Percentiles rank a stretch among this genome's conserved stretches.
phyloP scores from a whole-genome alignment of 2,888 invertebrate species.

The Brachypalpus laphriformis region DNA sequence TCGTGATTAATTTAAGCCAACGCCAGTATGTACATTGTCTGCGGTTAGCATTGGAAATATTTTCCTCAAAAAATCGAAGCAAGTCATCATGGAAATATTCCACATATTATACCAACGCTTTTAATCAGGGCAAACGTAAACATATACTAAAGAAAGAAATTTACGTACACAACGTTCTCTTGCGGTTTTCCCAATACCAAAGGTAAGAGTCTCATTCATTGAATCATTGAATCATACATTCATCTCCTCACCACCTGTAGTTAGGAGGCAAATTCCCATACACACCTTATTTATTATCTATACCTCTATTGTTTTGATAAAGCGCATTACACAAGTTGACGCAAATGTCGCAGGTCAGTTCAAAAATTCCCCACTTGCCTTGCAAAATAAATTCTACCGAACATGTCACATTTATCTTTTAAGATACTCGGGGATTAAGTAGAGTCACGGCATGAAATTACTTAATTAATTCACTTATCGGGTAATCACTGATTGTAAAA shows the following conservation, averaged over 20 bases:
- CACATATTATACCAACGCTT: background rate
- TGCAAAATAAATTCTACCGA: background rate
- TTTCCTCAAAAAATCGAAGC: background rate
- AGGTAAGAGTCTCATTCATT: background rate
- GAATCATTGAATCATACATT: conserved; percentile 25
- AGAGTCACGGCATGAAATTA: background rate
- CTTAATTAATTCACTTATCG: background rate
- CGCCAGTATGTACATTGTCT: conserved; percentile 1
- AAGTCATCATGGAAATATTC: conserved; percentile 19
- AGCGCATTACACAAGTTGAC: background rate
- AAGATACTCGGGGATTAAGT: background rate
- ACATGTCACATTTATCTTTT: background rate
- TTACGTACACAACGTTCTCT: background rate
- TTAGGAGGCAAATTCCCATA: conserved; percentile 7
- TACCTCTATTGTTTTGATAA: background rate
- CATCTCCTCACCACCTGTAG: background rate
- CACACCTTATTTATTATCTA: background rate
- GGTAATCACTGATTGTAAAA: background rate
- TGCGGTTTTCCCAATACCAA: conserved; percentile 26
- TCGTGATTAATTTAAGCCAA: background rate
- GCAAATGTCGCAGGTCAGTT: conserved; percentile 5
- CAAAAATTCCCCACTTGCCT: background rate
- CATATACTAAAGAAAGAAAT: background rate
- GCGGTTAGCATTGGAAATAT: conserved; percentile 13
- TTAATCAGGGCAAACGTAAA: background rate